These are phyloP conservation scores for Neolamprologus falcicula DNA, from an alignment of 2,113 vertebrate species.

Conservation along the genomic window DNA sequence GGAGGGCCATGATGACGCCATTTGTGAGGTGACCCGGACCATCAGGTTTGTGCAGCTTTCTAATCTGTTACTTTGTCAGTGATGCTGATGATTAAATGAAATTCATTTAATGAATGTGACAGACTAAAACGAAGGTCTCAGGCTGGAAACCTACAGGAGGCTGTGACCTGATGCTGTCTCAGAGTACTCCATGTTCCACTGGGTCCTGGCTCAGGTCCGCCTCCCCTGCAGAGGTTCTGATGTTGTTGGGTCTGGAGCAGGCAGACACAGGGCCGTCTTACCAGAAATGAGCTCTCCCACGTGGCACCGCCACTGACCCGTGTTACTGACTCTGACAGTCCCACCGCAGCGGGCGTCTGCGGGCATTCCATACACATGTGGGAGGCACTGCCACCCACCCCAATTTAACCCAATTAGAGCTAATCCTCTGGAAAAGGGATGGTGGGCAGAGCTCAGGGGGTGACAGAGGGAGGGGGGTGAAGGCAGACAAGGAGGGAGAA, in stretches of 20 bases:
- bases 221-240: conserved; percentile 46
- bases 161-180: conserved; percentile 22
- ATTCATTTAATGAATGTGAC: conserved; percentile 7
- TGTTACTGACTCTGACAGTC: conserved; percentile 77
- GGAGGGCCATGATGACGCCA: background rate
- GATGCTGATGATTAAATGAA: background rate
- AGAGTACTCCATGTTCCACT: conserved; percentile 27
- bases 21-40: background rate
- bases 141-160: background rate
- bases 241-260: conserved; percentile 52
- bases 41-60: background rate
- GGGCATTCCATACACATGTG: conserved; percentile 72
- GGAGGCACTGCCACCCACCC: conserved; percentile 70
- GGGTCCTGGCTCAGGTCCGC: conserved; percentile 35
- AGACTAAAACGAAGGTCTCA: background rate
- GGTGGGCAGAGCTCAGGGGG: conserved; percentile 20
- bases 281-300: conserved; percentile 65
- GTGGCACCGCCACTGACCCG: conserved; percentile 68
- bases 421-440: conserved; percentile 56
- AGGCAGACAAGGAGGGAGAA: conserved; percentile 9
- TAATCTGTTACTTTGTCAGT: background rate
- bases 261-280: conserved; percentile 25
- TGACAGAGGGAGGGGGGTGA: conserved; percentile 5
- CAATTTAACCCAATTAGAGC: conserved; percentile 75
- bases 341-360: conserved; percentile 51